A percentile compares a stretch with the other conserved stretches of the same genome.
phyloP scores from a whole-genome alignment of 2,797 vertebrate genomes.

The Denticeps clupeoides region DNA sequence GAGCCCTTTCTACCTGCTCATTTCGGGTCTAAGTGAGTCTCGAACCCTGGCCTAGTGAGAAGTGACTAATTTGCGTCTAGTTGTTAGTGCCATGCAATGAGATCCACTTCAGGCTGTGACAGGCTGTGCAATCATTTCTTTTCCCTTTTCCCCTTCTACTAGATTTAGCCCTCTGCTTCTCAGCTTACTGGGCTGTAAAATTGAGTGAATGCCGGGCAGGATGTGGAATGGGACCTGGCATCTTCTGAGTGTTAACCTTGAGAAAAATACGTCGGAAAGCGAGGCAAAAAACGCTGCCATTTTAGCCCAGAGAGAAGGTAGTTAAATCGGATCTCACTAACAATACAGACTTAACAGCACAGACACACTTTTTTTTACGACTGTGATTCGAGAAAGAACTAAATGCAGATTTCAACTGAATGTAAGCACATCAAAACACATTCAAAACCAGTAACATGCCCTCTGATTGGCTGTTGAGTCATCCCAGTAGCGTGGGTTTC shows the following conservation, averaged over 20 bases:
- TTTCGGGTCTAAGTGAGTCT: slow-evolving; percentile 39
- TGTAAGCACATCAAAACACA: too few relatives aligned
- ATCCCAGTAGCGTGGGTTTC: too few relatives aligned
- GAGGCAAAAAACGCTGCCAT: slow-evolving; percentile 5
- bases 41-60: slow-evolving; percentile 45
- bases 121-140: slow-evolving; percentile 53
- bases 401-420: too few relatives aligned
- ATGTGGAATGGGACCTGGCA: slow-evolving; percentile 64
- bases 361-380: too few relatives aligned
- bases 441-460: too few relatives aligned
- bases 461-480: too few relatives aligned
- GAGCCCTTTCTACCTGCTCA: slow-evolving; percentile 20
- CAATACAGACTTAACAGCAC: slow-evolving; percentile 3
- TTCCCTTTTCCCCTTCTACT: slow-evolving; percentile 30
- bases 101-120: slow-evolving; percentile 50
- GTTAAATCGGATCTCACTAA: background rate
- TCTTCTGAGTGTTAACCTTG: slow-evolving; percentile 65
- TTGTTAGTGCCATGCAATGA: slow-evolving; percentile 50
- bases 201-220: slow-evolving; percentile 61
- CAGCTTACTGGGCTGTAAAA: slow-evolving; percentile 71
- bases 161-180: slow-evolving; percentile 60
- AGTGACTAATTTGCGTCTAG: slow-evolving; percentile 59
- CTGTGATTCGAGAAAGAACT: too few relatives aligned
- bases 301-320: background rate
- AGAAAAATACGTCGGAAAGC: slow-evolving; percentile 30